Evolutionary conservation across 1,140 invertebrate species (phyloP), one percentile per base, ranked within the genome.

Genomic region (Drosophila insularis): DNA sequence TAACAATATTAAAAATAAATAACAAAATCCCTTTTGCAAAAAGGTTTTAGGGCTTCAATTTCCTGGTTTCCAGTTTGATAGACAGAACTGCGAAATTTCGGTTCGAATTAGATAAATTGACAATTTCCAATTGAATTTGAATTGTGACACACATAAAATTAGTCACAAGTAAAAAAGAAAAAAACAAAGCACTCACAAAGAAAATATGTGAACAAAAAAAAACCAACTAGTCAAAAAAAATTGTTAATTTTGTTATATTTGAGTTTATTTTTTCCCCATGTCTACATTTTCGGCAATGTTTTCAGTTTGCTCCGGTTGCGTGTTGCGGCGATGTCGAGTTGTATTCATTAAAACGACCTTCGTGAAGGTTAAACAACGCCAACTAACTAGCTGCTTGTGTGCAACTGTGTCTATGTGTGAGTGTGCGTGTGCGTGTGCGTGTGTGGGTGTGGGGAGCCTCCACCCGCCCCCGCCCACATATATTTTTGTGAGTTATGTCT

Each of bases 261-360:
- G n/a, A 4, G 35, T 62, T 32, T 27, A 17, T 50, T 46, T 62
- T 27, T 23, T 37, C 14, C n/a, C 69, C n/a, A n/a, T 58, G 0
- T 27, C 27, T 27, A 5, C 0, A 6, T 76, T 70, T 87, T 79
- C 67, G 75, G 43, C 75, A 67, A 86, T 87, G 84, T 73, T 69
- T 53, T 59, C 65, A 60, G 37, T 56, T 46, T 32, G 76, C 63
- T 84, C 65, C 59, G 65, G 72, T 76, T 75, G 84, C 80, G 84
- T 89, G 85, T 67, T 81, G 63, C 63, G 43, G 68, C 69, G 74
- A 66, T 78, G 71, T 74, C 77, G 68, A 56, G 68, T 79, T 67
- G 63, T 71, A 67, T 69, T 71, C 63, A 91, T 89, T 81, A 77
- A 89, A 81, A 71, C 79, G 85, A 91, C 89, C 89, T 91, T 89